Evolutionary conservation across 2,113 vertebrate genomes (phyloP).

Genomic region (Megaceryle maxima): DNA sequence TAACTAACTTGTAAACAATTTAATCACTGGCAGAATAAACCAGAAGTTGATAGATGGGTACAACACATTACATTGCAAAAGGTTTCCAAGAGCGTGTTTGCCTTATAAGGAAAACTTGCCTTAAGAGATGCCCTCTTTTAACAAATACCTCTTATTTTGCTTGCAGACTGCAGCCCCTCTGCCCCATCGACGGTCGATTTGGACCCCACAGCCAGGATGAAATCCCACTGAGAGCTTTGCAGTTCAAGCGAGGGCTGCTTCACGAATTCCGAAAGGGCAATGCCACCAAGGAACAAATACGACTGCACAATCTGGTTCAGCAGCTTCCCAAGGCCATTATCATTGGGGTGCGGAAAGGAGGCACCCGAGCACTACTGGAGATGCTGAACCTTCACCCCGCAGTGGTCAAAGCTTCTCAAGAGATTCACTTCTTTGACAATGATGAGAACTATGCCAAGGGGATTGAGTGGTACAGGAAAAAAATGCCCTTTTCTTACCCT

Average conservation of each 20-base stretch:
- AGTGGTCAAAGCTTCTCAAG: constrained; percentile 96
- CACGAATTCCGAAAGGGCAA: constrained; percentile 89
- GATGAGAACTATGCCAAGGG: constrained; percentile 93
- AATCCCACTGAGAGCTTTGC: constrained; percentile 84
- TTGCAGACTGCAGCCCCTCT: constrained; percentile 89
- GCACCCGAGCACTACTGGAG: constrained; percentile 92
- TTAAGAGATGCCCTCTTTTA: not conserved
- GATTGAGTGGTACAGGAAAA: constrained; percentile 93
- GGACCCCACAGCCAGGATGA: constrained; percentile 75
- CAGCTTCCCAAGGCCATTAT: constrained; percentile 95
- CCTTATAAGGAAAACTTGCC: not conserved
- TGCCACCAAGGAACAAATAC: constrained; percentile 86
- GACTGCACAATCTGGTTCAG: constrained; percentile 88
- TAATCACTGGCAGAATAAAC: not conserved
- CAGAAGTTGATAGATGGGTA: not conserved
- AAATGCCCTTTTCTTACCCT: constrained; percentile 96
- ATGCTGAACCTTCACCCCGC: constrained; percentile 96
- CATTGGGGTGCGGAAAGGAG: constrained; percentile 94
- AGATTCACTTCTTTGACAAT: constrained; percentile 97
- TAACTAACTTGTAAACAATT: not conserved
- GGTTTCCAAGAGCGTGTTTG: not conserved
- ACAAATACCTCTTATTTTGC: not conserved
- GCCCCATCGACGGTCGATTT: constrained; percentile 84
- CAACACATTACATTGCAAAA: not conserved
- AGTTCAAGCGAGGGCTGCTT: constrained; percentile 87